Evolutionary conservation across 2,888 invertebrate species (phyloP).

Genomic region (Polyploca ridens): DNA sequence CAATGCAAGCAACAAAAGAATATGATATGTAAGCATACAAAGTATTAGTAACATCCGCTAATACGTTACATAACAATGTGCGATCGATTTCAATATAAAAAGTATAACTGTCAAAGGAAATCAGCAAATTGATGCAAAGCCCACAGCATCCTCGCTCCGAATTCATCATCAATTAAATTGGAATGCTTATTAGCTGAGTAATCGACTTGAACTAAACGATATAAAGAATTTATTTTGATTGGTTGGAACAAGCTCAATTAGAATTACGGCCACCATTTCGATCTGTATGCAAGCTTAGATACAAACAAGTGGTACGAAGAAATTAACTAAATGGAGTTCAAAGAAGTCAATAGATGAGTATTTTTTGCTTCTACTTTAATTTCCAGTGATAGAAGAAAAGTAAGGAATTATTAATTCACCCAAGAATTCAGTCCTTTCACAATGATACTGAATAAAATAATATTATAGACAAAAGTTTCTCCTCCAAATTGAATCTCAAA

Average conservation of each 20-base stretch:
- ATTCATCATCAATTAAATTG: slow-evolving; percentile 58
- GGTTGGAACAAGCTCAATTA: slow-evolving; percentile 69
- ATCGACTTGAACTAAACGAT: slow-evolving; percentile 49
- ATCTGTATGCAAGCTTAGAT: slow-evolving; percentile 37
- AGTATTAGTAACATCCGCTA: too few species aligned
- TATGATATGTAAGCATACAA: background rate
- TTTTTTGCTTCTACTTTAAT: background rate
- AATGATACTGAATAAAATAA: background rate
- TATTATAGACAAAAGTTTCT: slow-evolving; percentile 1
- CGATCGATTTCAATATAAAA: background rate
- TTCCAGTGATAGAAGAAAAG: background rate
- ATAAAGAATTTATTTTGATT: slow-evolving; percentile 66
- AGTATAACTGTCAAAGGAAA: slow-evolving; percentile 16
- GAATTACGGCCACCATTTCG: slow-evolving; percentile 48
- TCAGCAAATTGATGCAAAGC: slow-evolving; percentile 18
- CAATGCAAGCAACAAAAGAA: background rate
- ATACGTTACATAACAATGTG: background rate
- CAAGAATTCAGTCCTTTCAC: background rate
- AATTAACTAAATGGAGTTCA: slow-evolving; percentile 13
- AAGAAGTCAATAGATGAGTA: background rate
- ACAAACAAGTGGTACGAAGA: slow-evolving; percentile 20
- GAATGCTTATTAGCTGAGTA: slow-evolving; percentile 55
- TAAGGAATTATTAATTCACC: background rate
- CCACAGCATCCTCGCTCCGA: slow-evolving; percentile 22
- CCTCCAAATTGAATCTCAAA: background rate